Percentiles rank a stretch among this genome's conserved stretches.
Conservation (phyloP, 1,140 invertebrate genomes). For the Drosophila micromelanica region DNA sequence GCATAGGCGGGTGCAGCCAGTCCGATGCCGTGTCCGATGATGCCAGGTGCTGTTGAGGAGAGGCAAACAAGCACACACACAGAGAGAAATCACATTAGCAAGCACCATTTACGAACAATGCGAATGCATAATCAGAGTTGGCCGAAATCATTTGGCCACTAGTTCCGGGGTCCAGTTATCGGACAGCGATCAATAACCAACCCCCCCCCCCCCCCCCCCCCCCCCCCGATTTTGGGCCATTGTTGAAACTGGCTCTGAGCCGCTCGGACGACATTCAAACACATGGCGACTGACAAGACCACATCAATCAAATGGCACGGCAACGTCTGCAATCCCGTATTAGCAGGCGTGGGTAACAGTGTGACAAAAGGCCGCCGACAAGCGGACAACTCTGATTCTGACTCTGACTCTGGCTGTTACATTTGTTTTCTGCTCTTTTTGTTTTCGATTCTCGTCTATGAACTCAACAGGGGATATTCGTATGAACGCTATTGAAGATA, state of each 20-base stretch:
- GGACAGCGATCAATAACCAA: conserved; percentile 13
- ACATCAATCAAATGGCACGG: conserved; percentile 54
- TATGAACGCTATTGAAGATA: no score
- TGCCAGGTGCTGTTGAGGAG: conserved; percentile 56
- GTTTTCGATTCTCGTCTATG: no score
- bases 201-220: conserved; percentile 34
- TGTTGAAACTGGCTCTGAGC: conserved; percentile 6
- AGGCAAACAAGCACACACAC: background rate
- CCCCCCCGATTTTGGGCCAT: conserved; percentile 22
- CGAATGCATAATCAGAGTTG: conserved; percentile 14
- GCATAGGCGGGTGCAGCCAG: conserved; percentile 67
- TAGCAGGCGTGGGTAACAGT: conserved; percentile 16
- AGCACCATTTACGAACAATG: background rate
- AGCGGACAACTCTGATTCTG: background rate
- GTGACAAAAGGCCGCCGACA: conserved; percentile 2
- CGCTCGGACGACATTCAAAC: conserved; percentile 11
- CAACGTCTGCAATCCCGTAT: conserved; percentile 33
- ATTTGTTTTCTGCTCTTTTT: no score
- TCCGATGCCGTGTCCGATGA: conserved; percentile 72
- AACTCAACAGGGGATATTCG: no score
- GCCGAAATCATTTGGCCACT: background rate
- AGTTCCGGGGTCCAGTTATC: background rate
- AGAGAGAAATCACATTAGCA: conserved; percentile 41
- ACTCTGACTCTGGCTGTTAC: no score
- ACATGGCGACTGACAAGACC: conserved; percentile 41